A percentile compares a stretch with the other conserved stretches of the same genome.
phyloP scores from a whole-genome alignment of 2,888 invertebrate genomes.

The Lepidocyrtoides sp. region DNA sequence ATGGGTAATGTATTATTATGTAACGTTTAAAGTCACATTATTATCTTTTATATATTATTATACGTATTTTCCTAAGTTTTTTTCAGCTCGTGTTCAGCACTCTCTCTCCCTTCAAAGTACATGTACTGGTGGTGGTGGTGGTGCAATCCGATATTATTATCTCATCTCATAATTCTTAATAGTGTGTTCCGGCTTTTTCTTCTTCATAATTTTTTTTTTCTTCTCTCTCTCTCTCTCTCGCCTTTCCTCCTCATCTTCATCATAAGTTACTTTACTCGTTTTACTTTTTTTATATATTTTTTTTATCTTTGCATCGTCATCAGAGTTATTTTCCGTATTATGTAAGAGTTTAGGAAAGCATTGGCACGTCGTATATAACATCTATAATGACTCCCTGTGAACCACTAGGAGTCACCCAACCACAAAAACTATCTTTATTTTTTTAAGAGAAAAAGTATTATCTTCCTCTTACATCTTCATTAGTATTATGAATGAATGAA shows the following conservation, averaged over 20 bases:
- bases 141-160: constrained; percentile 52
- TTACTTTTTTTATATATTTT: too few relatives aligned
- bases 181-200: constrained; percentile 61
- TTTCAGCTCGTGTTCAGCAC: not conserved
- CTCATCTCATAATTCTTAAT: constrained; percentile 62
- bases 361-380: constrained; percentile 64
- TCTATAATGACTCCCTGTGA: constrained; percentile 15
- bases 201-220: not conserved
- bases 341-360: constrained; percentile 63
- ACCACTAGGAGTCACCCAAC: constrained; percentile 9
- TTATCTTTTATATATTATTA: constrained; percentile 41
- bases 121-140: not conserved
- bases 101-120: not conserved
- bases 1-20: constrained; percentile 57
- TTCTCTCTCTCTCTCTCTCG: not conserved
- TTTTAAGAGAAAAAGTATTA: constrained; percentile 72
- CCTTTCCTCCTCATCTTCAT: not conserved
- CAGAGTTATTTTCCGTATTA: constrained; percentile 58
- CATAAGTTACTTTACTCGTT: constrained; percentile 31
- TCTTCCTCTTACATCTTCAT: constrained; percentile 81
- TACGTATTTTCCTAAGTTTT: constrained; percentile 7
- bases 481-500: constrained; percentile 78
- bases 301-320: constrained; percentile 59
- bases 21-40: constrained; percentile 67
- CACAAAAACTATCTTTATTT: constrained; percentile 56